These are phyloP conservation scores for Mycalesis mineus DNA, from an alignment of 2,888 invertebrate genomes.

Conservation along the genomic window DNA sequence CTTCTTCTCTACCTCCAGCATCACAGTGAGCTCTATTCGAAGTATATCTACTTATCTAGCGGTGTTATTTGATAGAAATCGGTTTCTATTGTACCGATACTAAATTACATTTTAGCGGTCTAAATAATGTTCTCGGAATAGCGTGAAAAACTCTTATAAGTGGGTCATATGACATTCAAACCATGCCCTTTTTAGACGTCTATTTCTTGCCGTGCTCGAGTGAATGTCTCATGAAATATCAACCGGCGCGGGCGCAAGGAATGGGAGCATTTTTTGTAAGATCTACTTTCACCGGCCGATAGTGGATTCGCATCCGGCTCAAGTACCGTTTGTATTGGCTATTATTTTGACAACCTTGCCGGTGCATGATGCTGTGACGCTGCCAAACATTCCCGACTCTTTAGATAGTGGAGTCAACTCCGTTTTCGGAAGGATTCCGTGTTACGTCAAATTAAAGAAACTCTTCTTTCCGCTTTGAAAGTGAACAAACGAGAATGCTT, in stretches of 20 bases:
- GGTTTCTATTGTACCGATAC: background rate
- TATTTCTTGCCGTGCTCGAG: slow-evolving; percentile 43
- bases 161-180: background rate
- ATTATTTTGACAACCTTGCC: slow-evolving; percentile 43
- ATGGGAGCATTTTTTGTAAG: slow-evolving; percentile 77
- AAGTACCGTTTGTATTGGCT: slow-evolving; percentile 60
- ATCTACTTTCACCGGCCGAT: slow-evolving; percentile 74
- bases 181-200: slow-evolving; percentile 30
- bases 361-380: too few species aligned
- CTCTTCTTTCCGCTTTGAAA: too few species aligned
- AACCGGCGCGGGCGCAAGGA: slow-evolving; percentile 56
- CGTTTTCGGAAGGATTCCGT: too few species aligned
- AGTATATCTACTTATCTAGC: too few species aligned
- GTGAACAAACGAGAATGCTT: too few species aligned
- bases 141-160: background rate
- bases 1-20: too few species aligned
- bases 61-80: background rate
- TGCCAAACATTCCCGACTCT: too few species aligned
- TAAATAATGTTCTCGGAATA: background rate
- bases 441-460: too few species aligned
- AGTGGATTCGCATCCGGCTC: slow-evolving; percentile 72
- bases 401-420: too few species aligned
- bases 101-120: background rate
- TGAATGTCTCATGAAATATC: slow-evolving; percentile 75
- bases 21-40: too few species aligned